A percentile compares a stretch with the other conserved stretches of the same genome.
phyloP scores from a whole-genome alignment of 1,140 invertebrate species.

The Eriocheir sinensis region DNA sequence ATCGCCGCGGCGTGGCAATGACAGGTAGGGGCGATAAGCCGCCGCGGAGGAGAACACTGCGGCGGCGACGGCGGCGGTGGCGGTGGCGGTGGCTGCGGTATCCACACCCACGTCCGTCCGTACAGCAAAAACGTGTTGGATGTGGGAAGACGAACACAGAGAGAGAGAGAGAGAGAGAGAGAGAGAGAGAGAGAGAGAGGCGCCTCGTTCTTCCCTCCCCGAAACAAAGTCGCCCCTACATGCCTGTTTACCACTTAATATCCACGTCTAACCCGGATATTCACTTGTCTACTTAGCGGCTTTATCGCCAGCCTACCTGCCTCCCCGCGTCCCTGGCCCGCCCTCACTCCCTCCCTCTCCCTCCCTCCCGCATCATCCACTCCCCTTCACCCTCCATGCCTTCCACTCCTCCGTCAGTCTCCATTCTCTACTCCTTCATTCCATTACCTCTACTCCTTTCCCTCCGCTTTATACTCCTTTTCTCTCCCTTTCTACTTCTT shows the following conservation, averaged over 20 bases:
- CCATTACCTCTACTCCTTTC: too few species aligned
- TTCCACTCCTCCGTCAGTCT: neutral
- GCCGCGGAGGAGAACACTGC: neutral
- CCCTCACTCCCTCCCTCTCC: neutral
- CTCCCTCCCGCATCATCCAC: neutral
- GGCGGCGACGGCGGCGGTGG: neutral
- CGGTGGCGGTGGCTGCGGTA: too few species aligned
- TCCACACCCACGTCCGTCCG: neutral
- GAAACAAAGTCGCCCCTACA: constrained; percentile 1
- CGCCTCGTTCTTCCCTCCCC: neutral
- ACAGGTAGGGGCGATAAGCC: neutral
- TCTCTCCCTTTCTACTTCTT: too few species aligned
- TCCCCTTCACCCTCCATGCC: too few species aligned
- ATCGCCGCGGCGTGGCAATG: neutral
- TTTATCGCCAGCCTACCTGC: constrained; percentile 20
- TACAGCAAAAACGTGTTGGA: neutral
- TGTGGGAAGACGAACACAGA: neutral
- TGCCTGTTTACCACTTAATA: constrained; percentile 25
- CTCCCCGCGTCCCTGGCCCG: neutral
- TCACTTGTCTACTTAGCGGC: constrained; percentile 2
- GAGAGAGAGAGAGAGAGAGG: constrained; percentile 12
- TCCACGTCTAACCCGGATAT: constrained; percentile 22
- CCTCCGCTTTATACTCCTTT: too few species aligned
- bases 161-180: too few species aligned
- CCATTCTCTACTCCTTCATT: too few species aligned